These are phyloP conservation scores for Dinocampus coccinellae DNA, from an alignment of 2,888 invertebrate species.

Conservation along the genomic window DNA sequence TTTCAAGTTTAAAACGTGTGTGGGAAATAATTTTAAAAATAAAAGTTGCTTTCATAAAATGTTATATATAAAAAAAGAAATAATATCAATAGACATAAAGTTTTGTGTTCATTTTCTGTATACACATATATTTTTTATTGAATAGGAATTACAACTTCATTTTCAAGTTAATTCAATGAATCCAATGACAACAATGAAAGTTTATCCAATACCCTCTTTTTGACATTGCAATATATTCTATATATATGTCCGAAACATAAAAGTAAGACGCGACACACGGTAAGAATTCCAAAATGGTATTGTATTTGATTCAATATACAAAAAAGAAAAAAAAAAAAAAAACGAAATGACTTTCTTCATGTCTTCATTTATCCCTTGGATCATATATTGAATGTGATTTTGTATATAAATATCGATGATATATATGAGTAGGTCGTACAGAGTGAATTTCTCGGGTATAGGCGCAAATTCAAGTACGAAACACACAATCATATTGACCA, in stretches of 20 bases:
- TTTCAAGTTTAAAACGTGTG: not conserved
- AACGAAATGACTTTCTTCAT: not conserved
- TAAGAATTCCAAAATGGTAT: slow-evolving; percentile 5
- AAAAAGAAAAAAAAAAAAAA: not conserved
- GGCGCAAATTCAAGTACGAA: slow-evolving; percentile 48
- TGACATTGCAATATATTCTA: not conserved
- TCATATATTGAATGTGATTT: not conserved
- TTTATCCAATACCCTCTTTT: slow-evolving; percentile 1
- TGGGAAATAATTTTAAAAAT: not conserved
- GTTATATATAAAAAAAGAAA: not conserved
- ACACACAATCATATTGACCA: slow-evolving; percentile 55
- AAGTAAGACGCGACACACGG: not conserved
- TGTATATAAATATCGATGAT: not conserved
- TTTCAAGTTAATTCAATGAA: not conserved
- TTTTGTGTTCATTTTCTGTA: too few species aligned
- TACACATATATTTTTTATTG: not conserved
- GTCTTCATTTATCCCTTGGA: not conserved
- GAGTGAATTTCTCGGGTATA: slow-evolving; percentile 58
- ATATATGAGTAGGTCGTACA: not conserved
- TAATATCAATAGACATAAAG: not conserved
- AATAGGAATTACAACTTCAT: slow-evolving; percentile 8
- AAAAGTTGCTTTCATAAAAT: not conserved
- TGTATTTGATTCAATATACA: not conserved
- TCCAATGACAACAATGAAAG: not conserved
- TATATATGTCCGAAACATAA: not conserved